Evolutionary conservation across 2,888 invertebrate genomes (phyloP).

Genomic region (Erpobdella octoculata): DNA sequence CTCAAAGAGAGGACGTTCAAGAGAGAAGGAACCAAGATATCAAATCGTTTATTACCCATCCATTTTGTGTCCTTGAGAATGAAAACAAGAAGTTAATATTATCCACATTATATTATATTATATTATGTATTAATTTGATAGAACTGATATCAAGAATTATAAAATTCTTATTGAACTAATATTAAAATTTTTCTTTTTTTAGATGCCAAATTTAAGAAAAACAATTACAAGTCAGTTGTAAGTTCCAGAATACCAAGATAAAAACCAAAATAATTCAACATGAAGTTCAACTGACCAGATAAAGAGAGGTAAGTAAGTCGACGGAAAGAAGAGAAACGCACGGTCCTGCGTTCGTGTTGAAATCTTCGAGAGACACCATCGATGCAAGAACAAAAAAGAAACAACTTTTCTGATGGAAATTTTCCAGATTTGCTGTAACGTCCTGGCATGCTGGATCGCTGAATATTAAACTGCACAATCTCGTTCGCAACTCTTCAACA

Average conservation of each 20-base stretch:
- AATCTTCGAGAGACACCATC: not conserved
- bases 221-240: not conserved
- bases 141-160: no score
- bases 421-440: not conserved
- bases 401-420: not conserved
- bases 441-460: not conserved
- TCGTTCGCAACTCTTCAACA: slow-evolving; percentile 2
- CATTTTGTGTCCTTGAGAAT: not conserved
- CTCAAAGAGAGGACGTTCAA: slow-evolving; percentile 12
- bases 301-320: slow-evolving; percentile 17
- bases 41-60: not conserved
- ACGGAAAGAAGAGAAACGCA: slow-evolving; percentile 8
- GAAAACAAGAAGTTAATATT: no score
- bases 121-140: no score
- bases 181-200: not conserved
- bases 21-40: not conserved
- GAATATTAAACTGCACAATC: slow-evolving; percentile 13
- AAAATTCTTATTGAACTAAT: not conserved
- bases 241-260: no score
- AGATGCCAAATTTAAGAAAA: not conserved
- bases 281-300: not conserved
- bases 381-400: not conserved
- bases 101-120: no score
- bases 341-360: not conserved
- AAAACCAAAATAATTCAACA: not conserved